These are phyloP conservation scores for Gambusia affinis DNA, from an alignment of 2,113 vertebrate species.

Conservation along the genomic window DNA sequence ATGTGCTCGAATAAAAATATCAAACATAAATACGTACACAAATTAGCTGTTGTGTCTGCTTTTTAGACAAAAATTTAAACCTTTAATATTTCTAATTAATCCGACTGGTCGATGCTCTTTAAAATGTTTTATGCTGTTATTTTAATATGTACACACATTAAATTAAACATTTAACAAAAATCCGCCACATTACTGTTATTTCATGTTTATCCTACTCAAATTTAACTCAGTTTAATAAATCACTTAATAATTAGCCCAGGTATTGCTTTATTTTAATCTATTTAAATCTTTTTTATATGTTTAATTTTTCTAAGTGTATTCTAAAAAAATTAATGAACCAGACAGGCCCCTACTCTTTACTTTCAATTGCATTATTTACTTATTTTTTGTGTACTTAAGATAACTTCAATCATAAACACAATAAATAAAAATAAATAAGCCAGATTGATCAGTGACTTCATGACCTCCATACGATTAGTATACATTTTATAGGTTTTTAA, in stretches of 20 bases:
- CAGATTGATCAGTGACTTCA: neutral
- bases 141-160: neutral
- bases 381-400: neutral
- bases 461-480: neutral
- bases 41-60: neutral
- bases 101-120: no score
- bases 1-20: neutral
- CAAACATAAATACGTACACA: neutral
- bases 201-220: neutral
- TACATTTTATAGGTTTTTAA: neutral
- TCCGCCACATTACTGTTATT: neutral
- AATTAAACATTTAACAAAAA: neutral
- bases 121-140: neutral
- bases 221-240: neutral
- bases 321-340: neutral
- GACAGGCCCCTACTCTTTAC: neutral
- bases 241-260: neutral
- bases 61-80: neutral
- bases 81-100: neutral
- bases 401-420: neutral
- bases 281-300: neutral
- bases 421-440: neutral
- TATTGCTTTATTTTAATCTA: neutral
- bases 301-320: neutral
- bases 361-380: neutral